Evolutionary conservation across 1,140 invertebrate genomes (phyloP).

Genomic region (Lepeophtheirus salmonis): DNA sequence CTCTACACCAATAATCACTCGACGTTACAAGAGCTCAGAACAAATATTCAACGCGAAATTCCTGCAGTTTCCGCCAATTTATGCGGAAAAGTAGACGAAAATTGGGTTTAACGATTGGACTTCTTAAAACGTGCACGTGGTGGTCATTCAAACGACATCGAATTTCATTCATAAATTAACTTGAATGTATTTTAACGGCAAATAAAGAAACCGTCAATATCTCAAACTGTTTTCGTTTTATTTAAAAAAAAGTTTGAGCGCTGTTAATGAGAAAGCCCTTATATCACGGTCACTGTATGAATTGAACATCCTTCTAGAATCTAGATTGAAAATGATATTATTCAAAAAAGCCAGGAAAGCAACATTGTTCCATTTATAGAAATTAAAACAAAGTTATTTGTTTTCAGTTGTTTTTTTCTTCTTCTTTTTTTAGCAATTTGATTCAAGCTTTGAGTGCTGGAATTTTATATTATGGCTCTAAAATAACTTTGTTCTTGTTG

Average conservation of each 20-base stretch:
- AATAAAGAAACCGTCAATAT: not conserved
- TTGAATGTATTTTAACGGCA: not conserved
- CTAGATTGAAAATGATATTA: too few species aligned
- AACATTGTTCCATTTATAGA: too few species aligned
- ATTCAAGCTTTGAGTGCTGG: too few species aligned
- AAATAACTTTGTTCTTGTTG: too few species aligned
- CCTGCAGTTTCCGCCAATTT: not conserved
- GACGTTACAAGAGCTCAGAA: not conserved
- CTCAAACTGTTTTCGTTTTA: not conserved
- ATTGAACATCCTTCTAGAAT: too few species aligned
- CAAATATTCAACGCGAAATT: not conserved
- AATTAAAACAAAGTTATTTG: too few species aligned
- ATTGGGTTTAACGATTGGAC: not conserved
- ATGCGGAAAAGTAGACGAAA: too few species aligned
- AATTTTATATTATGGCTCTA: too few species aligned
- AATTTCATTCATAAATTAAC: not conserved
- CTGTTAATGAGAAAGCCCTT: not conserved
- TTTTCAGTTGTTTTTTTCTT: too few species aligned
- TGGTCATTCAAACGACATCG: not conserved
- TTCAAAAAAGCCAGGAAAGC: too few species aligned
- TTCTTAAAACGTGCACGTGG: not conserved
- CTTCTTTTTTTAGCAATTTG: too few species aligned
- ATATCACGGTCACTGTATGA: too few species aligned
- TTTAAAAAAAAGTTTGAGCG: not conserved
- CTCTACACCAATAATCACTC: not conserved